Conservation (phyloP, 2,888 invertebrate genomes). For the Lacanobia oleracea region DNA sequence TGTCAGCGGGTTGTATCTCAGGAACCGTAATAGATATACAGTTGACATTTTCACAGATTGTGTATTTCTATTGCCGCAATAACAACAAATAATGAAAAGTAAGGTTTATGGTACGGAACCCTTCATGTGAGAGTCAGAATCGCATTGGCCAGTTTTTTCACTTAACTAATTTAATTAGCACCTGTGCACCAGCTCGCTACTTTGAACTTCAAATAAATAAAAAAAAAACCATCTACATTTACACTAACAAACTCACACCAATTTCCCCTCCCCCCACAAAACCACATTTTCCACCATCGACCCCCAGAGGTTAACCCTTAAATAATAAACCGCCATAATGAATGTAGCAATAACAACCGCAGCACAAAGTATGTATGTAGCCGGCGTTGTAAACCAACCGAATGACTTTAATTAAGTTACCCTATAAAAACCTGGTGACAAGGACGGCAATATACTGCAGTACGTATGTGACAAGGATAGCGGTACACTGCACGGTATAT, state of each 20-base stretch:
- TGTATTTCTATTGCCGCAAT: too few species aligned
- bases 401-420: conserved; percentile 62
- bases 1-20: too few species aligned
- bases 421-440: conserved; percentile 58
- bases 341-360: conserved; percentile 49
- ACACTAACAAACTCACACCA: not conserved
- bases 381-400: conserved; percentile 56
- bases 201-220: too few species aligned
- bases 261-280: not conserved
- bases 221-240: not conserved
- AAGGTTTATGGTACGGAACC: too few species aligned
- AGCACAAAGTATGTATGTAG: conserved; percentile 43
- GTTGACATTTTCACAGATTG: too few species aligned
- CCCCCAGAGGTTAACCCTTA: conserved; percentile 12
- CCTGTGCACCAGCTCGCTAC: too few species aligned
- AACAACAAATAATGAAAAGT: too few species aligned
- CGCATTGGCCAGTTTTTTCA: too few species aligned
- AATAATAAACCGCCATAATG: conserved; percentile 44
- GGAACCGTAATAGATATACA: too few species aligned
- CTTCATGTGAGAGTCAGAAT: too few species aligned
- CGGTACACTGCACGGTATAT: conserved; percentile 42
- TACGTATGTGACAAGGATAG: conserved; percentile 41
- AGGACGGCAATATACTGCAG: conserved; percentile 41
- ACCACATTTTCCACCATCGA: not conserved
- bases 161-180: too few species aligned